Conservation (phyloP, 2,113 vertebrate species). For the Heteronetta atricapilla region DNA sequence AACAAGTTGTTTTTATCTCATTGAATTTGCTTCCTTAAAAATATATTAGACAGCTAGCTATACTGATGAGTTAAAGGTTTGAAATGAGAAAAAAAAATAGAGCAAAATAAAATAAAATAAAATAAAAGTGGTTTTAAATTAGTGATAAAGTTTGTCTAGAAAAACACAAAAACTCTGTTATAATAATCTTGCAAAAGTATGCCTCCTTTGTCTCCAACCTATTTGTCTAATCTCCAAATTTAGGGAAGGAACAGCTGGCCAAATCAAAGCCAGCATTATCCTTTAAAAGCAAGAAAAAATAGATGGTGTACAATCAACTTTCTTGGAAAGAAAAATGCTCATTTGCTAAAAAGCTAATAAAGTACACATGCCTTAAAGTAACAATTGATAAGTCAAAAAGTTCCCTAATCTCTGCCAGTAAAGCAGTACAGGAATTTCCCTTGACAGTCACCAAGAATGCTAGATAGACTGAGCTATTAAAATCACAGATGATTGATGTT, state of each 20-base stretch:
- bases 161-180: background rate
- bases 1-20: background rate
- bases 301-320: background rate
- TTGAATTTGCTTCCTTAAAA: background rate
- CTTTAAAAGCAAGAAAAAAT: conserved; percentile 6
- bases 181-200: background rate
- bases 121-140: background rate
- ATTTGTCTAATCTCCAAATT: background rate
- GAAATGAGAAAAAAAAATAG: background rate
- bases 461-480: background rate
- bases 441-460: background rate
- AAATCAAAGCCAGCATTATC: background rate
- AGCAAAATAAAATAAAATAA: background rate
- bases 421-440: background rate
- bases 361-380: background rate
- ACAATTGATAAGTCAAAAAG: background rate
- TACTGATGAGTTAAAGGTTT: background rate
- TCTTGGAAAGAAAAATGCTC: conserved; percentile 25
- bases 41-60: background rate
- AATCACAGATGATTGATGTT: background rate
- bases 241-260: background rate
- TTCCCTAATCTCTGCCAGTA: background rate
- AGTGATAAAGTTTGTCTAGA: background rate
- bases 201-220: background rate
- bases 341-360: conserved; percentile 17